Base-by-base conservation (phyloP, 1,140 invertebrate species). In the Sinella curviseta region DNA sequence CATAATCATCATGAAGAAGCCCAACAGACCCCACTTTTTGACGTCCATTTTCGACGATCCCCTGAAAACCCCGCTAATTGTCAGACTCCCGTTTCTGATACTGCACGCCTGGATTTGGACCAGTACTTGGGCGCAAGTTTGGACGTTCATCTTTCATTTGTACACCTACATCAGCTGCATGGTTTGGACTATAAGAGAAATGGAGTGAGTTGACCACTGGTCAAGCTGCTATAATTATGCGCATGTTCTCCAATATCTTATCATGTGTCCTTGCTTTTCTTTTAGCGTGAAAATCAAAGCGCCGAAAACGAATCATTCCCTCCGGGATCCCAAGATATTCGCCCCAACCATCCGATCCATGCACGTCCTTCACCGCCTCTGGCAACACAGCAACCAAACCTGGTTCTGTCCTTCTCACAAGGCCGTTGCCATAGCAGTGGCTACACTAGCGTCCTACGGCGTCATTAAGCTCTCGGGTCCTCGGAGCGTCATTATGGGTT, bases 391-490 rank as follows among this genome's bases (percentile, higher is more conserved):
- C n/a, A 4, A 70, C 24, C 65, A 70, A 70, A 30, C 3, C 2
- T 70, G 65, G 65, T 70, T 70, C n/a, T 70, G 65, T 70, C 65
- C 65, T 1, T 70, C 65, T 31, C 65, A 70, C 31, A 70, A 70
- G n/a, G 65, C 65, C 4, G 65, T 70, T 33, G 31, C 65, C 28
- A 31, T 30, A 31, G 8, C 65, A 8, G 31, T 70, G 8, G 65
- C 3, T 8, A 70, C 65, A 17, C 31, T 70, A 8, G 26, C 65
- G 3, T 70, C 31, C 3, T 70, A 70, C n/a, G 65, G 65, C 26
- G 65, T 70, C 28, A 33, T 70, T n/a, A 30, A 33, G n/a, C n/a
- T 70, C 8, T 17, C 8, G 3, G 65, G 65, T 4, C 65, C 65
- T 3, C 3, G 65, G n/a, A 17, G 8, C 4, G 1, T 70, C 1